These are phyloP conservation scores for Xestia xanthographa DNA, from an alignment of 2,888 invertebrate genomes.

Conservation along the genomic window DNA sequence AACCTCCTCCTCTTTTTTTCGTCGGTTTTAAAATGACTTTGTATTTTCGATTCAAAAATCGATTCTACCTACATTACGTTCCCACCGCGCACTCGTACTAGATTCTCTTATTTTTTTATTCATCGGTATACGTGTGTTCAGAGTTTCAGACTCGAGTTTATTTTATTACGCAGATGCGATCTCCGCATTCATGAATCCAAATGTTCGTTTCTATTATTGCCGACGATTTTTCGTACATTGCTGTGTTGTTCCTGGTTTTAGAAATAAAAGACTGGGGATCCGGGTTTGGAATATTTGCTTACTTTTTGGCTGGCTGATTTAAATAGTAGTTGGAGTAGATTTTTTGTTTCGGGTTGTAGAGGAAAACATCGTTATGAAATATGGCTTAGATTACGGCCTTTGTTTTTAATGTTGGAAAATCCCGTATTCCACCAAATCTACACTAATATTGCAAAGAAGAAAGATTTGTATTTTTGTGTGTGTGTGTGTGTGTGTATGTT, in stretches of 20 bases:
- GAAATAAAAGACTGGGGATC: constrained; percentile 50
- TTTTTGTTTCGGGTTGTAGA: background rate
- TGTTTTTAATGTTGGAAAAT: background rate
- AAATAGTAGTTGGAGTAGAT: constrained; percentile 35
- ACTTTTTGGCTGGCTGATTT: constrained; percentile 41
- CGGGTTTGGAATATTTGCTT: constrained; percentile 31
- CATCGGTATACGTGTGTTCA: constrained; percentile 57
- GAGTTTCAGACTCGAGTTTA: constrained; percentile 56
- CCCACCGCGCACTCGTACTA: background rate
- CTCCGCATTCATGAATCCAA: constrained; percentile 78
- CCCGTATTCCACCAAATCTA: no score
- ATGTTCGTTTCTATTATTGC: constrained; percentile 76
- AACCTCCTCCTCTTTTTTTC: background rate
- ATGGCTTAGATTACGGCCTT: background rate
- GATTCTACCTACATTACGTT: background rate
- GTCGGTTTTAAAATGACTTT: background rate
- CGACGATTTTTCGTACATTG: constrained; percentile 63
- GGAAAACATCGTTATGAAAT: background rate
- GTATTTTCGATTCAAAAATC: background rate
- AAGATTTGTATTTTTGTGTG: no score
- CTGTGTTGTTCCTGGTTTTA: constrained; percentile 50
- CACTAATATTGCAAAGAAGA: no score
- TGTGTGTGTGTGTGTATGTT: no score
- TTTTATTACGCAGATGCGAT: constrained; percentile 71
- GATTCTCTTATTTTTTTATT: constrained; percentile 56